Evolutionary conservation across 2,113 vertebrate genomes (phyloP), one percentile per base, ranked within the genome.

Genomic region (Abramis brama): DNA sequence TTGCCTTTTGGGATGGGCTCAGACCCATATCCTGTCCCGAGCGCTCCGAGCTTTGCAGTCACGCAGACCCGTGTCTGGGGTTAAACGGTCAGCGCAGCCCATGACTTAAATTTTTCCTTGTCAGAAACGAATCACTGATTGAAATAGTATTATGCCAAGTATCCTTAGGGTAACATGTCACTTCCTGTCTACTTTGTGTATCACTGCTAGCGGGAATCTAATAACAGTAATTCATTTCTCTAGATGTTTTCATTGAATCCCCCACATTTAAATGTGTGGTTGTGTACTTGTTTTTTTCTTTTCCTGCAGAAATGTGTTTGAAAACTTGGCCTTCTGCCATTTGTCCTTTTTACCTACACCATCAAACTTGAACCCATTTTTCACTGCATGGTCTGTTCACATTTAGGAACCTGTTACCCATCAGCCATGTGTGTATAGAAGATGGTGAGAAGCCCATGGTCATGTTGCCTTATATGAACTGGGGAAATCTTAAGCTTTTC

Each of bases 401-500:
- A 90, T 88, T 50, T 91, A 99, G 98, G 94, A 99, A 99, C 89
- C 95, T 99, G 89, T 92, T 99, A 66, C 98, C 98, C 45, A 98
- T 99, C 88, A 97, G 96, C 86, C 96, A 99, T 0, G 98, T 97
- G 82, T 99, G 97, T 85, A 97, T 96, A 90, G 98, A 99, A 89
- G 98, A 99, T 11, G 97, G 98, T 76, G 97, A 99, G 94, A 98
- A 97, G 84, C 97, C 98, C 6, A 97, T 99, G 97, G 98, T 99
- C 88, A 92, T 99, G 89, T 79, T 99, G 91, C 98, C 98, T 0
- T 98, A 97, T 89, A 97, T 99, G 97, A 97, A 97, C 71, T 99
- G 98, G 98, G 98, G 98, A n/a, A 99, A 99, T 91, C 96, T 99
- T 60, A 99, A 99, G 89, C 96, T 99, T 30, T 99, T 99, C 92